Evolutionary conservation across 2,888 invertebrate genomes (phyloP).

Genomic region (Abrostola tripartita): DNA sequence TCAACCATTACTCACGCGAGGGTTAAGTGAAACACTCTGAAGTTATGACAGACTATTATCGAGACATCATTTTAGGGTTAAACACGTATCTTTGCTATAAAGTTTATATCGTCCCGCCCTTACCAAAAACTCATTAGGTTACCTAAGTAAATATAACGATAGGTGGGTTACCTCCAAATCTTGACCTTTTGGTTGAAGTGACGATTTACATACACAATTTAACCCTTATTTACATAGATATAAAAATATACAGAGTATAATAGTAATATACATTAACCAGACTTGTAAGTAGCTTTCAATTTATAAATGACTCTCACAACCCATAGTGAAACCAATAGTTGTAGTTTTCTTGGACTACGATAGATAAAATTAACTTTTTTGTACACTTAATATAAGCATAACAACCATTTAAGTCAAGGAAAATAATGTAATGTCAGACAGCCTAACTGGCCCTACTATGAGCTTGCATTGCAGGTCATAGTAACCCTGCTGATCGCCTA

Average conservation of each 20-base stretch:
- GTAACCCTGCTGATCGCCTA: no score
- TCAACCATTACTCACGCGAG: slow-evolving; percentile 50
- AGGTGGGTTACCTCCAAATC: slow-evolving; percentile 16
- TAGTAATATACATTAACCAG: no score
- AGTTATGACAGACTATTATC: slow-evolving; percentile 65
- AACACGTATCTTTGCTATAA: slow-evolving; percentile 54
- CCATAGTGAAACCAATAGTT: no score
- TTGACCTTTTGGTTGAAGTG: slow-evolving; percentile 19
- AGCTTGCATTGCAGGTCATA: no score
- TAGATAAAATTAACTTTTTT: no score
- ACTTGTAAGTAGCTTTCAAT: background rate
- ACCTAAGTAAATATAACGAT: slow-evolving; percentile 39
- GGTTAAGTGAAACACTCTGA: slow-evolving; percentile 57
- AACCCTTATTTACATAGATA: background rate
- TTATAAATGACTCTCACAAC: no score
- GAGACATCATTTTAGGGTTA: slow-evolving; percentile 63
- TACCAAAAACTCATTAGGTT: slow-evolving; percentile 44
- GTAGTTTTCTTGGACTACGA: no score
- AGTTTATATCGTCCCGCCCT: slow-evolving; percentile 43
- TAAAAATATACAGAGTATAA: background rate
- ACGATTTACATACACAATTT: slow-evolving; percentile 28
- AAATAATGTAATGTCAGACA: no score
- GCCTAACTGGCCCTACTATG: no score
- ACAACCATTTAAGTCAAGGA: no score
- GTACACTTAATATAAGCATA: no score